Evolutionary conservation across 2,888 invertebrate genomes (phyloP).

Genomic region (Nomada ruficornis): DNA sequence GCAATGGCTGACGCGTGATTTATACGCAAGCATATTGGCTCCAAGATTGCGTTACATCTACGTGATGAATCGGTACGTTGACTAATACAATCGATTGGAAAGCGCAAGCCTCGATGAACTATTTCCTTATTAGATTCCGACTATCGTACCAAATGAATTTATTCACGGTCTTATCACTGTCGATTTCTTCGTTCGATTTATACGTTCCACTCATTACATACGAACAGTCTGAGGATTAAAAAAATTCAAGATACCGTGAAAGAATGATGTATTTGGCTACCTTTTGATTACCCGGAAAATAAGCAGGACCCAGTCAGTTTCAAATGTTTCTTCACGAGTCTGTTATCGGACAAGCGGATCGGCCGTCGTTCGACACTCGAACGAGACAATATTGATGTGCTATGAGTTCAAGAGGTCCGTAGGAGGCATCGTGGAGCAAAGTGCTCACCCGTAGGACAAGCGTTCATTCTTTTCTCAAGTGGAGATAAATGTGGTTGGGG

Average conservation of each 20-base stretch:
- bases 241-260: not conserved
- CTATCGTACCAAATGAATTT: constrained; percentile 3
- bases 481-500: constrained; percentile 69
- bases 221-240: too few species aligned
- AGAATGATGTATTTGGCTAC: not conserved
- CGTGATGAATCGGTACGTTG: constrained; percentile 73
- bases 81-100: constrained; percentile 60
- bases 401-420: constrained; percentile 71
- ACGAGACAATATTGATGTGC: constrained; percentile 72
- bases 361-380: constrained; percentile 65
- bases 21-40: constrained; percentile 77
- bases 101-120: constrained; percentile 44
- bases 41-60: constrained; percentile 72
- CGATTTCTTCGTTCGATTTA: not conserved
- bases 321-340: constrained; percentile 50
- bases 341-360: constrained; percentile 67
- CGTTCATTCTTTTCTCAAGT: constrained; percentile 64
- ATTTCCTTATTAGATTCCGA: not conserved
- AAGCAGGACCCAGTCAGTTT: constrained; percentile 32
- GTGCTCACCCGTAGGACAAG: constrained; percentile 67
- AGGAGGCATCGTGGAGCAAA: constrained; percentile 66
- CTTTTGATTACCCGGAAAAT: constrained; percentile 20
- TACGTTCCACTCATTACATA: not conserved
- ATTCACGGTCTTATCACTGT: not conserved
- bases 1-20: constrained; percentile 74